Base-by-base conservation (phyloP, 2,888 invertebrate genomes). In the Zelleria hepariella region DNA sequence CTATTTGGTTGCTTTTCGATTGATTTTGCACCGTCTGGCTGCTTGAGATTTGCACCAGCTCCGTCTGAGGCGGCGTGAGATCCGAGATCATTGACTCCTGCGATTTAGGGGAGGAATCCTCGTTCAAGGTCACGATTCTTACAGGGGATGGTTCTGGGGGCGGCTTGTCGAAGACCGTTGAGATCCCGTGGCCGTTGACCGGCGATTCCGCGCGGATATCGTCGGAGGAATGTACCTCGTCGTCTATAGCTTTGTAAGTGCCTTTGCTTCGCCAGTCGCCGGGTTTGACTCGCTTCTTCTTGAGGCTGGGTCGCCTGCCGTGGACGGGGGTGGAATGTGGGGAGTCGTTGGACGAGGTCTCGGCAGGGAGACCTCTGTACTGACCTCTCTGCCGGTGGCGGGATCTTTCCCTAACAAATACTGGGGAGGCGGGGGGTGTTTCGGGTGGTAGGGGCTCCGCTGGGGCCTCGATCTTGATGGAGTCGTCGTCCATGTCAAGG, bases 241-340 rank as follows among this genome's bases (percentile, higher is more conserved):
- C 63, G 26, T 80, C 80, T 54, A 88, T 75, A 2, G 85, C 77
- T 21, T 82, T 78, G 67, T 88, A 89, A 18, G 85, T 78, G 21
- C 89, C 88, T 78, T 81, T 74, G 65, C 63, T 74, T 8, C 55
- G 80, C 62, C 82, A 73, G 68, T 65, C 73, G 81, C 86, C 65
- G 62, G 72, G 65, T 68, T 77, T 81, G 69, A 71, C 58, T 52
- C 90, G 85, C 65, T 86, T 83, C 75, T 90, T 89, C 70, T 82
- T 82, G 62, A 72, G 68, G 25, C 77, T 68, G 24, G 77, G 71
- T 57, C 85, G 82, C 1, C 80, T 73, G 67, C 87, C 80, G 75
- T 91, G 91, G 58, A 91, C 82, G 8, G 91, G 91, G 64, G 91
- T 91, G 66, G 91, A 90, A 62, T 77, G 88, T 63, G 79, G 72